Conservation (phyloP, 1,140 invertebrate genomes). For the Sitophilus oryzae region DNA sequence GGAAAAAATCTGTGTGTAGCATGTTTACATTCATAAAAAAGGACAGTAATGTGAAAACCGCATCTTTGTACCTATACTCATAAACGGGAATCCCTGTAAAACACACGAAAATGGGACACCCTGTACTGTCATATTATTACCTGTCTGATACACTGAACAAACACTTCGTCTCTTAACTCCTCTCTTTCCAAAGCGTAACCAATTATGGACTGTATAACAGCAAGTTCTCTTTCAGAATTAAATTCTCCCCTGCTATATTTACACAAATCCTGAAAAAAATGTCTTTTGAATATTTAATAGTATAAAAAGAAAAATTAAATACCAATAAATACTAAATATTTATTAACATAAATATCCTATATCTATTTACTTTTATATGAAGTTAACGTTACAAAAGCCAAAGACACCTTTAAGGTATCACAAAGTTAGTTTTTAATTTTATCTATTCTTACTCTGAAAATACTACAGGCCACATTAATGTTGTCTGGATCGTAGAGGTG, state of each 20-base stretch:
- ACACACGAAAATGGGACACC: too few species aligned
- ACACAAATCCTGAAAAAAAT: conserved; percentile 68
- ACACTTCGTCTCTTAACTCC: conserved; percentile 82
- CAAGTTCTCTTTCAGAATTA: conserved; percentile 73
- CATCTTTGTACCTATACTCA: too few species aligned
- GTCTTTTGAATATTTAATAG: conserved; percentile 6
- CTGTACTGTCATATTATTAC: too few species aligned
- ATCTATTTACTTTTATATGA: too few species aligned
- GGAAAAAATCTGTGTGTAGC: too few species aligned
- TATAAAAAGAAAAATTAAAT: conserved; percentile 6
- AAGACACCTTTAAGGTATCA: too few species aligned
- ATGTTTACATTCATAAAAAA: too few species aligned
- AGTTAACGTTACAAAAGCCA: too few species aligned
- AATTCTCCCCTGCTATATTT: conserved; percentile 82
- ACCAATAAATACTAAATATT: not conserved
- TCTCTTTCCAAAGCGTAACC: conserved; percentile 81
- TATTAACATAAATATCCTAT: too few species aligned
- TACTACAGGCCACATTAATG: conserved; percentile 79
- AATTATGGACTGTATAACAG: conserved; percentile 78
- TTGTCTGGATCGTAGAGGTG: conserved; percentile 95
- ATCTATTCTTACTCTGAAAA: conserved; percentile 71
- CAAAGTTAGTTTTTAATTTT: not conserved
- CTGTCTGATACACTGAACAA: conserved; percentile 82
- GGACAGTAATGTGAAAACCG: too few species aligned
- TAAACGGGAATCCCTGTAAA: too few species aligned